These are phyloP conservation scores for Dreissena polymorpha DNA, from an alignment of 1,140 invertebrate species.

Conservation along the genomic window DNA sequence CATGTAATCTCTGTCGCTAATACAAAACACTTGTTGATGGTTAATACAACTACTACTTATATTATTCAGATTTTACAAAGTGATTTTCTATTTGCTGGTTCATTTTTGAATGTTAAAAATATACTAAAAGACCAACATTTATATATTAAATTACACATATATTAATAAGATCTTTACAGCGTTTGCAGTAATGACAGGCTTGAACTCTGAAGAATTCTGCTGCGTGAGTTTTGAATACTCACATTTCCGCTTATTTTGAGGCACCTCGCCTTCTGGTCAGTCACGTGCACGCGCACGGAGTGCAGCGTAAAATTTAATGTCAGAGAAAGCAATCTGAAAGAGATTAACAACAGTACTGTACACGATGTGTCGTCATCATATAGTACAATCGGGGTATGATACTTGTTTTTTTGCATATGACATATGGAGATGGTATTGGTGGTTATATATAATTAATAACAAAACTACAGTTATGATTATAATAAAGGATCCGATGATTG, in stretches of 20 bases:
- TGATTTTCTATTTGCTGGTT: not conserved
- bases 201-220: no score
- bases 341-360: not conserved
- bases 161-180: no score
- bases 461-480: not conserved
- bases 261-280: not conserved
- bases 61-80: not conserved
- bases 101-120: not conserved
- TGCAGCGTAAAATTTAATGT: slow-evolving; percentile 17
- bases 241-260: slow-evolving; percentile 10
- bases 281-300: slow-evolving; percentile 23
- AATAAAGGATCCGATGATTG: no score
- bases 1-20: no score
- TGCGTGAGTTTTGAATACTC: not conserved
- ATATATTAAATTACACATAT: no score
- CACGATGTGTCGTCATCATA: not conserved
- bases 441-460: not conserved
- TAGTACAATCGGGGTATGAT: not conserved
- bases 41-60: no score
- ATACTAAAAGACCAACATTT: not conserved
- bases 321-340: slow-evolving; percentile 14
- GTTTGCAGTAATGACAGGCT: no score
- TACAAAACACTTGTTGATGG: no score
- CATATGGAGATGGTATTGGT: not conserved
- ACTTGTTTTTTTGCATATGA: not conserved